Evolutionary conservation across 2,888 invertebrate species (phyloP).

Genomic region (Tachina lurida): DNA sequence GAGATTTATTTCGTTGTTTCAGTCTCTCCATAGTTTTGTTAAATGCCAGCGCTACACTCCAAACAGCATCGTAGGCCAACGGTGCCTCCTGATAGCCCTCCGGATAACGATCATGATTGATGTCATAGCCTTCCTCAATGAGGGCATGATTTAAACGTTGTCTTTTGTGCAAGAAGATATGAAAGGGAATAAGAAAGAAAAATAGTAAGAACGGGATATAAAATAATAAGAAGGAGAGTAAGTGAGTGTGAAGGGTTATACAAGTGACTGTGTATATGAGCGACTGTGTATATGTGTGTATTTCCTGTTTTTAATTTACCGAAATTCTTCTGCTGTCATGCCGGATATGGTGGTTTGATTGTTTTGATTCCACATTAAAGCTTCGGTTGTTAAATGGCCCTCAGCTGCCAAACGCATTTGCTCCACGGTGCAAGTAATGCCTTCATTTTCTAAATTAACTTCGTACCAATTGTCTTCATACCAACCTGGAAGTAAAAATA

Average conservation of each 20-base stretch:
- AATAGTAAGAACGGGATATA: background rate
- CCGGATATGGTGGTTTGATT: slow-evolving; percentile 96
- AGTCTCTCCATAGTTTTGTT: slow-evolving; percentile 97
- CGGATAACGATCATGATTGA: slow-evolving; percentile 93
- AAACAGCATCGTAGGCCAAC: slow-evolving; percentile 99
- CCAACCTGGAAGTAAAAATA: slow-evolving; percentile 87
- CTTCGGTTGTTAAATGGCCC: slow-evolving; percentile 99
- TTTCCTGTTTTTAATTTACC: slow-evolving; percentile 80
- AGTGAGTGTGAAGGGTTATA: background rate
- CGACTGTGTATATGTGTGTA: background rate
- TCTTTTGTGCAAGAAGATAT: slow-evolving; percentile 81
- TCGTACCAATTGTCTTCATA: slow-evolving; percentile 99
- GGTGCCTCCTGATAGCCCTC: slow-evolving; percentile 99
- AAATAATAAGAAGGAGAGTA: background rate
- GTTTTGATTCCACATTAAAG: slow-evolving; percentile 99
- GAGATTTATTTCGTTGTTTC: slow-evolving; percentile 88
- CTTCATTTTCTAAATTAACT: slow-evolving; percentile 92
- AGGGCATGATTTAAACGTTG: slow-evolving; percentile 91
- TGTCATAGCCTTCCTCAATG: slow-evolving; percentile 91
- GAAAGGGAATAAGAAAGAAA: slow-evolving; percentile 28
- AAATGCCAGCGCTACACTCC: slow-evolving; percentile 98
- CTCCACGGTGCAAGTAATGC: slow-evolving; percentile 95
- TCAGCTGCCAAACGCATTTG: slow-evolving; percentile 97
- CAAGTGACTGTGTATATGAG: background rate
- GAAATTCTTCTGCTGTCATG: slow-evolving; percentile 96